Evolutionary conservation across 2,113 vertebrate genomes (phyloP).

Genomic region (Petroica traversi): DNA sequence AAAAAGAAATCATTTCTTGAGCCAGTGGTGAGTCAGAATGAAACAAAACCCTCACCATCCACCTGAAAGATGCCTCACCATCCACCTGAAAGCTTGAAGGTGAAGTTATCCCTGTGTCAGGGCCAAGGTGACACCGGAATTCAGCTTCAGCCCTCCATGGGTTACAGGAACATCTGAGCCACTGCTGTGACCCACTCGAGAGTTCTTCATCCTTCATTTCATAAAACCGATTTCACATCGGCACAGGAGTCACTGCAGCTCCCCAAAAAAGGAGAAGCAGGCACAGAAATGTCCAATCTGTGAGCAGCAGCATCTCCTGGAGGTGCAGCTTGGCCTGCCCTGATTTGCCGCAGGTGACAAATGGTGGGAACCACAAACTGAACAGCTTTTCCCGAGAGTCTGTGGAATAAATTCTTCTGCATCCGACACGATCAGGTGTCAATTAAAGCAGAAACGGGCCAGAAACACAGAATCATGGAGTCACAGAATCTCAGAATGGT

Average conservation of each 20-base stretch:
- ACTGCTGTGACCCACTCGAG: background rate
- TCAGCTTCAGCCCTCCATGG: background rate
- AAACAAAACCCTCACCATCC: background rate
- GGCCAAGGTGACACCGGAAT: background rate
- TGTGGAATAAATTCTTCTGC: background rate
- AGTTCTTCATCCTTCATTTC: background rate
- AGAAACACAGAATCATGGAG: background rate
- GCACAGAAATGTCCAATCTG: background rate
- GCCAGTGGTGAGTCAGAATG: background rate
- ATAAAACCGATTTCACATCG: background rate
- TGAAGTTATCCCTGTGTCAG: background rate
- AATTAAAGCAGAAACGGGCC: background rate
- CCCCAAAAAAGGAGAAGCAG: background rate
- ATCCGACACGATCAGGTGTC: rapidly evolving
- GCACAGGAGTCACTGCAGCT: background rate
- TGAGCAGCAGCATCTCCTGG: background rate
- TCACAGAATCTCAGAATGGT: background rate
- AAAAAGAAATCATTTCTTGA: background rate
- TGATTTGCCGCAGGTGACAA: background rate
- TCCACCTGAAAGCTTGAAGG: background rate
- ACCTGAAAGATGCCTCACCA: background rate
- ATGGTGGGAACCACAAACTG: background rate
- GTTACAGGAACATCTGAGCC: background rate
- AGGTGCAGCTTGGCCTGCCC: background rate
- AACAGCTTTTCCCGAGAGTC: background rate